Percentiles rank a stretch among this genome's conserved stretches.
phyloP scores from a whole-genome alignment of 2,113 vertebrate species.

The Laterallus jamaicensis region DNA sequence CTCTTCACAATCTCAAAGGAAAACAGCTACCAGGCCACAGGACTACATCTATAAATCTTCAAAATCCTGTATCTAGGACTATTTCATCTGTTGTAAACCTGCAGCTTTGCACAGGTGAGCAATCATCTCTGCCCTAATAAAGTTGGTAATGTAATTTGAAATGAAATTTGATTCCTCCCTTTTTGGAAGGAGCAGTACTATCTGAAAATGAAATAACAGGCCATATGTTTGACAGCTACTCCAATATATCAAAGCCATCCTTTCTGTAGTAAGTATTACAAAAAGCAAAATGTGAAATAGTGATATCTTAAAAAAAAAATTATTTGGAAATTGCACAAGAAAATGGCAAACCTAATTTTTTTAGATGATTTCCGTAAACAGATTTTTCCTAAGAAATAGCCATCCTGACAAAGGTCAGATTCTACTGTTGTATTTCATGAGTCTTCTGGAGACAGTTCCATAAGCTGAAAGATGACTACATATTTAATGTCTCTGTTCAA shows the following conservation, averaged over 20 bases:
- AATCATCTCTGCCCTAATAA: slow-evolving; percentile 56
- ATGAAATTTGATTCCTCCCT: slow-evolving; percentile 59
- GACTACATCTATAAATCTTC: slow-evolving; percentile 54
- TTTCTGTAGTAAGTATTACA: neutral
- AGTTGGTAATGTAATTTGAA: slow-evolving; percentile 57
- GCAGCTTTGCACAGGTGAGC: slow-evolving; percentile 43
- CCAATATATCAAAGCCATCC: neutral
- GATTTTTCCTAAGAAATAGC: neutral
- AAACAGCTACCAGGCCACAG: slow-evolving; percentile 35
- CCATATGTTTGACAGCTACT: slow-evolving; percentile 36
- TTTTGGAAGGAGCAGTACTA: slow-evolving; percentile 36
- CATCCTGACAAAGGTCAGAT: slow-evolving; percentile 50
- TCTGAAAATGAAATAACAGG: slow-evolving; percentile 61
- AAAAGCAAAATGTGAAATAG: slow-evolving; percentile 3
- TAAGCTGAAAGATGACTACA: neutral
- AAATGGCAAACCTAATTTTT: slow-evolving; percentile 37
- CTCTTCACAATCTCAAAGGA: slow-evolving; percentile 52
- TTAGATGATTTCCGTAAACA: slow-evolving; percentile 19
- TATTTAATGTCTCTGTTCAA: slow-evolving; percentile 2
- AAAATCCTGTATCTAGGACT: slow-evolving; percentile 28
- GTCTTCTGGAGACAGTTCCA: slow-evolving; percentile 2
- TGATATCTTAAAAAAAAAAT: neutral
- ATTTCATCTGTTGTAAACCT: slow-evolving; percentile 58
- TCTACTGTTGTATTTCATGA: neutral
- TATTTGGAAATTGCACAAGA: slow-evolving; percentile 8